Conservation (phyloP, 2,113 vertebrate species). For the Cheilinus undulatus region DNA sequence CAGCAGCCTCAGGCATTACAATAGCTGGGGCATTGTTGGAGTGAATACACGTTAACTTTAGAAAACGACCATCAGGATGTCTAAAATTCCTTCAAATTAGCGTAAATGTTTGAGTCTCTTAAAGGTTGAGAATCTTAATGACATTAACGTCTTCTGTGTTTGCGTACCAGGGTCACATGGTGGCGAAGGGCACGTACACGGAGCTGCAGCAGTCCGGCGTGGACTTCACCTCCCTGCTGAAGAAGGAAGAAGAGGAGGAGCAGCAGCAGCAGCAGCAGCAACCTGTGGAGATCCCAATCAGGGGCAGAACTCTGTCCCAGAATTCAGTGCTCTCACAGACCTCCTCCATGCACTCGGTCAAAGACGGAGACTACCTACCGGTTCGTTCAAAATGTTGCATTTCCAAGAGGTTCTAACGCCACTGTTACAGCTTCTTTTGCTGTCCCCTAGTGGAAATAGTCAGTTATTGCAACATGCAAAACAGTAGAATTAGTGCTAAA, state of each 20-base stretch:
- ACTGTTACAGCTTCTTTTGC: no score
- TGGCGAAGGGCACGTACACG: conserved; percentile 90
- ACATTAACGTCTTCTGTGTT: conserved; percentile 18
- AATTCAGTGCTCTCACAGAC: conserved; percentile 88
- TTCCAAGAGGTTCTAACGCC: no score
- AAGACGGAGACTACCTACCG: conserved; percentile 85
- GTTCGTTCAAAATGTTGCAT: no score
- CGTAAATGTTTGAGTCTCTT: no score
- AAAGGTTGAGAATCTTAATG: no score
- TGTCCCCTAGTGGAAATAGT: no score
- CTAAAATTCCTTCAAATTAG: no score
- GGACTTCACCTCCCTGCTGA: conserved; percentile 94
- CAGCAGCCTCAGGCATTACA: neutral
- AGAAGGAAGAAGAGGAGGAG: conserved; percentile 87
- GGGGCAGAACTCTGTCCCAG: conserved; percentile 89
- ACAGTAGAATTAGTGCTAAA: neutral
- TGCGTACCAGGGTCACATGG: conserved; percentile 87
- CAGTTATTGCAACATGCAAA: no score
- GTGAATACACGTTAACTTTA: neutral
- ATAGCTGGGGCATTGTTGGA: neutral
- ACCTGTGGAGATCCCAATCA: conserved; percentile 20
- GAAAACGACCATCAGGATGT: neutral
- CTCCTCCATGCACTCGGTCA: conserved; percentile 87
- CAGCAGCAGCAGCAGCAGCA: conserved; percentile 32
- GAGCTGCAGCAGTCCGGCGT: conserved; percentile 91